A percentile compares a stretch with the other conserved stretches of the same genome.
Evolutionary conservation across 2,888 invertebrate species (phyloP).

Genomic region (Caradrina clavipalpis): DNA sequence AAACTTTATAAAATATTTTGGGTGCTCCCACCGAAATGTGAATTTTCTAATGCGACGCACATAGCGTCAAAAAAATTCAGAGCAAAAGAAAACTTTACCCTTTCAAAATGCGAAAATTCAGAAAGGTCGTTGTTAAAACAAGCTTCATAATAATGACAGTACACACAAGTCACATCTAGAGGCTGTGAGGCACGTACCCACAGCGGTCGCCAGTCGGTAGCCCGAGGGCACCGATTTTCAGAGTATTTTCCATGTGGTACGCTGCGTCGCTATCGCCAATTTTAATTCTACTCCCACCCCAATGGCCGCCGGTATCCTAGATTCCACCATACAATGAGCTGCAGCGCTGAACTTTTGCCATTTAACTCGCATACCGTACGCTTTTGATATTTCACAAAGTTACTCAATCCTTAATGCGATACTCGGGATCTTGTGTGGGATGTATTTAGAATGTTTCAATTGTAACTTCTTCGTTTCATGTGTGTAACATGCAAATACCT

Average conservation of each 20-base stretch:
- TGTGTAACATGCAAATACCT: constrained; percentile 65
- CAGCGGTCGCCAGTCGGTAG: constrained; percentile 50
- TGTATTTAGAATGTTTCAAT: constrained; percentile 68
- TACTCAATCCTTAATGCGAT: constrained; percentile 72
- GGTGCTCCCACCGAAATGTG: background rate
- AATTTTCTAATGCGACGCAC: background rate
- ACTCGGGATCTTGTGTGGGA: constrained; percentile 57
- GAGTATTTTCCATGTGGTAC: constrained; percentile 63
- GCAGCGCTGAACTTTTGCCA: constrained; percentile 75
- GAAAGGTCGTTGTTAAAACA: background rate
- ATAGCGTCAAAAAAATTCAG: background rate
- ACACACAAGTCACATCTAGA: constrained; percentile 43
- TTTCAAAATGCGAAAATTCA: background rate
- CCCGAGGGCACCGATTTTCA: constrained; percentile 62
- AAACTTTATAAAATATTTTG: too few relatives aligned
- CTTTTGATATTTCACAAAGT: constrained; percentile 75
- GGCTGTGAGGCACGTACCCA: constrained; percentile 14
- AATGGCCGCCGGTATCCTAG: constrained; percentile 56
- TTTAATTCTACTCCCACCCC: constrained; percentile 63
- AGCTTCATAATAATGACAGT: constrained; percentile 15
- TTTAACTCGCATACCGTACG: constrained; percentile 71
- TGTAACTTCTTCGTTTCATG: constrained; percentile 67
- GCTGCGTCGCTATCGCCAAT: constrained; percentile 62
- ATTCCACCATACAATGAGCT: constrained; percentile 65
- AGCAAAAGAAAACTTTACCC: background rate